Evolutionary conservation across 2,797 vertebrate genomes (phyloP), one percentile per base, ranked within the genome.

Genomic region (Lerista edwardsae): DNA sequence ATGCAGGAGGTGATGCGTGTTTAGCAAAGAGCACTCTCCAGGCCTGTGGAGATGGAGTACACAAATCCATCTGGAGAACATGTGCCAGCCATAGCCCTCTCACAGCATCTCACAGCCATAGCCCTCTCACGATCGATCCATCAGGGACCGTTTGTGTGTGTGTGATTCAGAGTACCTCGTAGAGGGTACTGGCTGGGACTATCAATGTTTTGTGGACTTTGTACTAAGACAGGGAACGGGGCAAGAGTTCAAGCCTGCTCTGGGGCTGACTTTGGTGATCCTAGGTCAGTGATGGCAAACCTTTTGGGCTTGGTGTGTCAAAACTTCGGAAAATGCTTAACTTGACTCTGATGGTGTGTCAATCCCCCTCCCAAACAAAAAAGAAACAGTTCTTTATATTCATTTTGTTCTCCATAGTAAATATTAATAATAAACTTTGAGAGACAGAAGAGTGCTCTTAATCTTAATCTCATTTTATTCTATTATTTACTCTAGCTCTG

Each of bases 1-100:
- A 55, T 89, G 82, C 47, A 86, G 87, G 81, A 92, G 81, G 80
- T 84, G 80, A 90, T 87, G 83, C 83, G 3, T 71, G 59, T 79
- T 80, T 77, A 31, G 39, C 83, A 62, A 88, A 75, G 61, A 88
- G 69, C 27, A 51, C 84, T 91, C 88, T 78, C 84, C 64, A 88
- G 86, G 89, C 69, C 83, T 82, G 29, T 51, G 87, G 47, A 90
- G 75, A 86, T 0, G 1, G 69, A 88, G 9, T 23, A 80, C 14
- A 80, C 21, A 78, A 86, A 91, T 34, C 61, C 78, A 25, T 82
- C 82, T 15, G 47, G 55, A 79, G 55, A 17, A 73, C 0, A 7
- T 36, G 78, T 88, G 85, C 85, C 88, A 86, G 19, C 78, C 17
- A 64, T 34, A 74, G 74, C 9, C 69, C 67, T 84, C 25, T 84